Conservation (phyloP, 1,140 invertebrate species). For the Scaptomyza hsui region DNA sequence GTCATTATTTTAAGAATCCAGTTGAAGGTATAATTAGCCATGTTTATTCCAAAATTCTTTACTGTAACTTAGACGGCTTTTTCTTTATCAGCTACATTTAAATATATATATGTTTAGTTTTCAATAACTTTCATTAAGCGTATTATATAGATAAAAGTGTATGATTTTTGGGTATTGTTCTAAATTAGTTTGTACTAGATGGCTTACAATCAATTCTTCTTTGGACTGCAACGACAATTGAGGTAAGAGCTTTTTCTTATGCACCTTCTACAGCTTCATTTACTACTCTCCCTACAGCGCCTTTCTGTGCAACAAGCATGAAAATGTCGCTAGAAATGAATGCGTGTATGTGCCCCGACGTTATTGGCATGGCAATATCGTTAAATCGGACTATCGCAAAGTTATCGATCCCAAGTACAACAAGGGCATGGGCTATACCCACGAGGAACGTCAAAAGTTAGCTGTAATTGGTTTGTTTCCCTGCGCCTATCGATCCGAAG, state of each 20-base stretch:
- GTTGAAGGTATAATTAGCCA: no score
- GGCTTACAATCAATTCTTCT: neutral
- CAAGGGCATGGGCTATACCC: constrained; percentile 33
- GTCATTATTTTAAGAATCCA: no score
- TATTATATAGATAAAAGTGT: neutral
- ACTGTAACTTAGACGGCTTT: no score
- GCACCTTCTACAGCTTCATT: neutral
- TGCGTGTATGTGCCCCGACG: no score
- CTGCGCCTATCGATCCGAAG: constrained; percentile 90
- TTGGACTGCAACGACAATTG: neutral
- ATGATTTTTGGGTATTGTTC: neutral
- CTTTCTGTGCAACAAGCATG: neutral
- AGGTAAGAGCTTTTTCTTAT: neutral
- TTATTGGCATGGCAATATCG: neutral
- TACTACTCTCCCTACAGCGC: neutral
- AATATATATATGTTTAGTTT: no score
- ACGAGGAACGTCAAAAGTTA: constrained; percentile 54
- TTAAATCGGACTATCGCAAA: constrained; percentile 1
- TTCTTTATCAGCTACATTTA: no score
- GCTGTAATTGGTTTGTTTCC: constrained; percentile 92
- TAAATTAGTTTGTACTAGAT: neutral
- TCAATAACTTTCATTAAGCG: no score
- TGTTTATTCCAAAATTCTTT: no score
- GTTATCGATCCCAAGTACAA: constrained; percentile 14
- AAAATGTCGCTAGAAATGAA: neutral